Percentiles rank a stretch among this genome's conserved stretches.
Conservation (phyloP, 2,113 vertebrate genomes). For the Tiliqua scincoides region DNA sequence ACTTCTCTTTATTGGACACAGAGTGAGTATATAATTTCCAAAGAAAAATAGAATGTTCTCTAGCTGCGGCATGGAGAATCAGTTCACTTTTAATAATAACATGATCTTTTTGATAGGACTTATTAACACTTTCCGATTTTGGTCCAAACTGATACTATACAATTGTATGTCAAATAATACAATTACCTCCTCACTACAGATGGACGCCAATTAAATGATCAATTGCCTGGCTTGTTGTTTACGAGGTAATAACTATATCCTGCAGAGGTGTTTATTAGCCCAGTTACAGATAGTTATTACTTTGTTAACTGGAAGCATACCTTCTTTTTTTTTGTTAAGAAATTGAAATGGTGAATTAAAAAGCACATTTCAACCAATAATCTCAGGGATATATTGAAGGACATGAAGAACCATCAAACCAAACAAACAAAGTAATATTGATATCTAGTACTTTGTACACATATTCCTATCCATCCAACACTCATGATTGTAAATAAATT, state of each 20-base stretch:
- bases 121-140: slow-evolving; percentile 20
- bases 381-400: background rate
- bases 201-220: slow-evolving; percentile 63
- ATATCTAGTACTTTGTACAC: background rate
- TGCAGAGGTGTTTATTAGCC: slow-evolving; percentile 67
- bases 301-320: slow-evolving; percentile 49
- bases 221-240: slow-evolving; percentile 58
- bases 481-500: background rate
- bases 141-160: slow-evolving; percentile 21
- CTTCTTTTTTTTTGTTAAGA: slow-evolving; percentile 31
- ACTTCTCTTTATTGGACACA: slow-evolving; percentile 21
- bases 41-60: background rate
- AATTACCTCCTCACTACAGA: slow-evolving; percentile 45
- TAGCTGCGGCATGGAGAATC: slow-evolving; percentile 43
- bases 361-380: slow-evolving; percentile 9
- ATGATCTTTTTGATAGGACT: slow-evolving; percentile 4
- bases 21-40: slow-evolving; percentile 16
- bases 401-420: background rate
- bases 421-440: background rate
- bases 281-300: slow-evolving; percentile 44
- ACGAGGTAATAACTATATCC: slow-evolving; percentile 67
- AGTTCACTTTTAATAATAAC: slow-evolving; percentile 33
- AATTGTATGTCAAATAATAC: slow-evolving; percentile 43
- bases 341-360: slow-evolving; percentile 26
- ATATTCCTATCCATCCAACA: background rate